Conservation (phyloP, 2,113 vertebrate species). For the Lathamus discolor region DNA sequence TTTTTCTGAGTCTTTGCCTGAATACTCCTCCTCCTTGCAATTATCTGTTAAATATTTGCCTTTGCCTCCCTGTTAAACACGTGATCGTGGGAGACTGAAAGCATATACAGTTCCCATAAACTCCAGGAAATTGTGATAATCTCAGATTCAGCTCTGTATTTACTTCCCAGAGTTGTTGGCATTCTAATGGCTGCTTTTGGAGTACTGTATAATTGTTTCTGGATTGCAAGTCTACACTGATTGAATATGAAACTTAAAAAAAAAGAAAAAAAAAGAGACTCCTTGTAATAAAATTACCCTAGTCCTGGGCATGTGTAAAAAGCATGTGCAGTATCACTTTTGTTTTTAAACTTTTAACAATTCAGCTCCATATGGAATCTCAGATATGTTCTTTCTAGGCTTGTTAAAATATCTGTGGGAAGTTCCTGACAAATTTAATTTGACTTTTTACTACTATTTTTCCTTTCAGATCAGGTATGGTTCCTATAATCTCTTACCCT, state of each 20-base stretch:
- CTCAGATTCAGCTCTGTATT: not conserved
- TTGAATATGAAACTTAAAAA: not conserved
- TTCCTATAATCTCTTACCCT: not conserved
- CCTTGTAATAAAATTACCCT: not conserved
- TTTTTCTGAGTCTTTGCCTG: not conserved
- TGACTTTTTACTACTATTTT: not conserved
- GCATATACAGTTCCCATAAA: not conserved
- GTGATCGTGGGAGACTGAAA: not conserved
- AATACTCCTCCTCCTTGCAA: not conserved
- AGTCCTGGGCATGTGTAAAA: not conserved
- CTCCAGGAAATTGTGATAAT: not conserved
- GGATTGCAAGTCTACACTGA: not conserved
- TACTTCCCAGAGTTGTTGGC: not conserved
- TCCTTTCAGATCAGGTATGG: not conserved
- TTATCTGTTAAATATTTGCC: not conserved
- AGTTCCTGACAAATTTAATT: not conserved
- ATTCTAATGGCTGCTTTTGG: not conserved
- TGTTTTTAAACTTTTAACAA: conserved; percentile 6
- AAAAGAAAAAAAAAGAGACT: not conserved
- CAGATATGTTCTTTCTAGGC: not conserved
- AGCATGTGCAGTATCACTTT: not conserved
- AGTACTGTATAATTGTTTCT: not conserved
- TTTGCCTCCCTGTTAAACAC: not conserved
- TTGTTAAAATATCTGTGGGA: conserved; percentile 14
- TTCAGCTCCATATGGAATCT: conserved; percentile 15